Evolutionary conservation across 2,113 vertebrate species (phyloP), one percentile per base, ranked within the genome.

Genomic region (Potamarius usumacintae): DNA sequence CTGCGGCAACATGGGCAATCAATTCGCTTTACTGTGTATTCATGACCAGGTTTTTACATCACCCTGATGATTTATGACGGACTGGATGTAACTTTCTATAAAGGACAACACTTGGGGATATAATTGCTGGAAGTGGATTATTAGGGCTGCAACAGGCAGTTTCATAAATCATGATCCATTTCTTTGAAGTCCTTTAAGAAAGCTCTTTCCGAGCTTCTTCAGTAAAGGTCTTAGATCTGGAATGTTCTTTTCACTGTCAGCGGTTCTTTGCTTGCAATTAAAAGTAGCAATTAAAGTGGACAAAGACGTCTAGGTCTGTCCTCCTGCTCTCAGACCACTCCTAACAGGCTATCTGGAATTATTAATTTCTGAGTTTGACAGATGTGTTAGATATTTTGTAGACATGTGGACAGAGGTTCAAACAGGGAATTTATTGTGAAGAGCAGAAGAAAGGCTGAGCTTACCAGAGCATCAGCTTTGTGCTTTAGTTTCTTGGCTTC

Each of bases 401-500:
- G 65, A 12, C 4, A 9, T n/a, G 8, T 65, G 62, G 25, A n/a
- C 1, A 10, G 62, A 63, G 22, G 1, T 63, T 63, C 8, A 7
- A 62, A 62, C 25, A 65, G 9, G 10, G 15, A 72, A 60, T 42
- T 74, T 65, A 48, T 57, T n/a, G 11, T 0, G 14, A 58, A 48
- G 60, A 67, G 48, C 17, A 69, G 34, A 22, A 81, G 63, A 27
- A 58, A 42, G 12, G 27, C 25, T 96, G 9, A 57, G 96, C 98
- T 93, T 90, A 98, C 98, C 95, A 97, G 97, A 62, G 95, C 95
- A 86, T 99, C 98, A 55, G 98, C 98, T 94, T 96, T 98, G 94
- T 97, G 96, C 95, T 99, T 99, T 90, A 99, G 92, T 90, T 89
- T 97, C 92, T 97, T 98, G 87, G 98, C 98, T 91, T 98, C 97